Percentiles rank a stretch among this genome's conserved stretches.
Evolutionary conservation across 2,888 invertebrate genomes (phyloP).

Genomic region (Drosophila gaucha): DNA sequence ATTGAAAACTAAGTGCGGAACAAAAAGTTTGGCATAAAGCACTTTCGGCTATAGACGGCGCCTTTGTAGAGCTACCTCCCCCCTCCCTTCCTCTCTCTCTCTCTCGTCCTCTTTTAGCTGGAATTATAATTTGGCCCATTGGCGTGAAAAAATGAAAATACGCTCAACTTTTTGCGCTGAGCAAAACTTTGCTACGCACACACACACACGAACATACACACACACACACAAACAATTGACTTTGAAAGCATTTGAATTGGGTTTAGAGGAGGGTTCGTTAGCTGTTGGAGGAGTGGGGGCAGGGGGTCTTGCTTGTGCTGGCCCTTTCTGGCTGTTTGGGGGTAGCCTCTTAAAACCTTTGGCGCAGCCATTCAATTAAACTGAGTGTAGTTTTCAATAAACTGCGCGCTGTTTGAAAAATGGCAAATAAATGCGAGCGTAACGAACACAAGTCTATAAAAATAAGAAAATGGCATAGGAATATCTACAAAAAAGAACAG

Average conservation of each 20-base stretch:
- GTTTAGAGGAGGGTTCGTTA: neutral
- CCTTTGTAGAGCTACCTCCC: neutral
- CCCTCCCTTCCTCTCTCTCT: neutral
- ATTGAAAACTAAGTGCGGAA: constrained; percentile 77
- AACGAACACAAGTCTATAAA: constrained; percentile 41
- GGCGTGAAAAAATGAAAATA: constrained; percentile 77
- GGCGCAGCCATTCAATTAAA: constrained; percentile 70
- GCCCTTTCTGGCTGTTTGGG: neutral
- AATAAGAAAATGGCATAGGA: constrained; percentile 26
- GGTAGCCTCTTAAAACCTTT: constrained; percentile 50
- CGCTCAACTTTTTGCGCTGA: constrained; percentile 64
- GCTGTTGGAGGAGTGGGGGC: neutral
- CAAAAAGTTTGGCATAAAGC: constrained; percentile 62
- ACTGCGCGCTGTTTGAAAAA: constrained; percentile 68
- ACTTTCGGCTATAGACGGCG: constrained; percentile 51
- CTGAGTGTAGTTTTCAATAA: constrained; percentile 79
- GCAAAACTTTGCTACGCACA: constrained; percentile 56
- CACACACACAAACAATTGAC: constrained; percentile 60
- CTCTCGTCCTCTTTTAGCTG: constrained; percentile 5
- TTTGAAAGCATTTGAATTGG: constrained; percentile 55
- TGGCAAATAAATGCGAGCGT: constrained; percentile 65
- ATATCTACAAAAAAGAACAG: no score
- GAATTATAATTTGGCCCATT: constrained; percentile 65
- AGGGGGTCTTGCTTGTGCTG: no score
- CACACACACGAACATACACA: constrained; percentile 17